Conservation (phyloP, 92 coral and sea anemone genomes). For the Anthopleura xanthogrammica region DNA sequence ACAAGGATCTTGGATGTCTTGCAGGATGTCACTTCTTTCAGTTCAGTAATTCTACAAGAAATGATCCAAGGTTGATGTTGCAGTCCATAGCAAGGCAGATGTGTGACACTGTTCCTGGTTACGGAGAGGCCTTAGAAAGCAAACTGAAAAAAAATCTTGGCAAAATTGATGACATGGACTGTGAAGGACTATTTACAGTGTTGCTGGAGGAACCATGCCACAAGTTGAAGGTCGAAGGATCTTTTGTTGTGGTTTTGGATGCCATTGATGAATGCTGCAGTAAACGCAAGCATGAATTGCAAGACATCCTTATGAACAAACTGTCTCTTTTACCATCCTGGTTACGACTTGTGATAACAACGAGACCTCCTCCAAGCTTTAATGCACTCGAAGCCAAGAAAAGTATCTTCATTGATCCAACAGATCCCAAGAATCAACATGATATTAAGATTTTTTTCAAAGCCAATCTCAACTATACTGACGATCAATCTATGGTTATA, state of each 20-base stretch:
- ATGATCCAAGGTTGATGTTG: constrained; percentile 46
- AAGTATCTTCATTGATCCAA: background rate
- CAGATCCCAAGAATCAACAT: background rate
- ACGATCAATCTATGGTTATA: background rate
- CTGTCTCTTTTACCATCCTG: background rate
- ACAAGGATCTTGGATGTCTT: constrained; percentile 26
- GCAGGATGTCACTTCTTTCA: constrained; percentile 47
- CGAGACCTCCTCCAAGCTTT: background rate
- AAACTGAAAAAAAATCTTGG: constrained; percentile 34
- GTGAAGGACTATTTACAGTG: constrained; percentile 27
- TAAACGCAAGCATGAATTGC: background rate
- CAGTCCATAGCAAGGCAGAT: constrained; percentile 51
- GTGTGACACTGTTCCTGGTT: constrained; percentile 39
- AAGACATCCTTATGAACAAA: background rate
- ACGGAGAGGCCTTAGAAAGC: constrained; percentile 29
- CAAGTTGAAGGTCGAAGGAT: background rate
- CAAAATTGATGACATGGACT: background rate
- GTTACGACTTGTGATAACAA: background rate
- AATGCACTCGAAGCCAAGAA: too few relatives aligned
- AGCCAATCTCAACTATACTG: background rate
- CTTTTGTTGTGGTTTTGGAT: background rate
- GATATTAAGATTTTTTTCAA: background rate
- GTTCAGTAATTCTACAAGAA: constrained; percentile 23
- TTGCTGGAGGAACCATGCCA: background rate
- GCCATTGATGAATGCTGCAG: background rate